Conservation (phyloP, 2,797 vertebrate species). For the Pipistrellus pipistrellus region DNA sequence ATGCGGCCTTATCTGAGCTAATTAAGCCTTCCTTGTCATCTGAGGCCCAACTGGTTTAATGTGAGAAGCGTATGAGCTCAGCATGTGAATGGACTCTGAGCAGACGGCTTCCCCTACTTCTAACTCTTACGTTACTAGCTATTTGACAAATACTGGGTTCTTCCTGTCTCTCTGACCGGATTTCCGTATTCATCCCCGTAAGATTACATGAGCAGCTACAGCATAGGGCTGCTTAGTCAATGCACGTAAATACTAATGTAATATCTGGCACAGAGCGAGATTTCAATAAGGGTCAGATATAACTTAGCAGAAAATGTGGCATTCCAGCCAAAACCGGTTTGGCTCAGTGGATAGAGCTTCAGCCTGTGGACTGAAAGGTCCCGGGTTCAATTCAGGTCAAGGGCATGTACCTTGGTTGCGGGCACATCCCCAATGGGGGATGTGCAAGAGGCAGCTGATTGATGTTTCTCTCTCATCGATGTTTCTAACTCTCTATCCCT, state of each 20-base stretch:
- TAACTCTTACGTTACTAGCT: fast-evolving
- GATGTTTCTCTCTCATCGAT: too few species aligned
- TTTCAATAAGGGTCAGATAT: background rate
- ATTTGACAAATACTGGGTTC: background rate
- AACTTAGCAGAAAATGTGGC: background rate
- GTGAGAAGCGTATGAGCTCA: background rate
- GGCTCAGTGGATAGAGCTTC: too few species aligned
- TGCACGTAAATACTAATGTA: background rate
- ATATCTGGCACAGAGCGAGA: fast-evolving
- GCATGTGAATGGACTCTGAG: fast-evolving
- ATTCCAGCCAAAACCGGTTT: too few species aligned
- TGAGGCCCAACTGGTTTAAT: background rate
- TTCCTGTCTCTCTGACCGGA: background rate
- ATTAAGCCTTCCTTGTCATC: background rate
- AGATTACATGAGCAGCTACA: background rate
- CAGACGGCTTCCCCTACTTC: fast-evolving
- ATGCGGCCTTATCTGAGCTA: background rate
- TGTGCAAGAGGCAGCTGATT: too few species aligned
- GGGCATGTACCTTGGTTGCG: too few species aligned
- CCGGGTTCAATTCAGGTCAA: too few species aligned
- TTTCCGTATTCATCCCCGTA: background rate
- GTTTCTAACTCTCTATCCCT: too few species aligned
- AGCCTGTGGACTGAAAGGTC: too few species aligned
- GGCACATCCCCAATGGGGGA: too few species aligned
- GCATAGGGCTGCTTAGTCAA: background rate